These are phyloP conservation scores for Chymomyza procnemis DNA, from an alignment of 2,888 invertebrate species.

Conservation along the genomic window DNA sequence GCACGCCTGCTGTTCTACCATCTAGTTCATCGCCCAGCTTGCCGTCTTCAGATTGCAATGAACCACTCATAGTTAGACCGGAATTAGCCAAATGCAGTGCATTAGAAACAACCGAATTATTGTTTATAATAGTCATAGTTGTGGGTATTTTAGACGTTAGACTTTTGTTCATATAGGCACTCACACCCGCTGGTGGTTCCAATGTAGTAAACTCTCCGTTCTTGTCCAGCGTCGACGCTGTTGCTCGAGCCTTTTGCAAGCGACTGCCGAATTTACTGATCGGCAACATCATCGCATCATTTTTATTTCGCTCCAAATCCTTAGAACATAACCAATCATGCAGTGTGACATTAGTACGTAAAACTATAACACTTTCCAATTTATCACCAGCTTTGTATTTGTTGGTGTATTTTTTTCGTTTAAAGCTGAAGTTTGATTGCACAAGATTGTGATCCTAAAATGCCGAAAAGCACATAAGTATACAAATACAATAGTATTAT, in stretches of 20 bases:
- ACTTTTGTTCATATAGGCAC: conserved; percentile 68
- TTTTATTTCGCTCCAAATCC: conserved; percentile 69
- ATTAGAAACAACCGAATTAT: conserved; percentile 50
- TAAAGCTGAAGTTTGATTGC: conserved; percentile 77
- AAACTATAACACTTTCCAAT: conserved; percentile 76
- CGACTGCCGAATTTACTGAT: conserved; percentile 45
- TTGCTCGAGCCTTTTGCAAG: conserved; percentile 33
- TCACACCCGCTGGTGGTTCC: conserved; percentile 20
- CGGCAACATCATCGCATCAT: conserved; percentile 42
- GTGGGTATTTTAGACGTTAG: conserved; percentile 75
- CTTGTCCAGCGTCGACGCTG: conserved; percentile 14
- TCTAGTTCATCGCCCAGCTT: conserved; percentile 51
- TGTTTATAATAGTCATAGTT: conserved; percentile 77
- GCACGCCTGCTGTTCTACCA: conserved; percentile 5
- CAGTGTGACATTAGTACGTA: conserved; percentile 75
- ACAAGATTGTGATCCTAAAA: conserved; percentile 77
- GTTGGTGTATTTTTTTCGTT: conserved; percentile 75
- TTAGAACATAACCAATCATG: conserved; percentile 74
- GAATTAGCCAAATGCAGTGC: conserved; percentile 60
- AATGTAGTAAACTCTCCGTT: conserved; percentile 13
- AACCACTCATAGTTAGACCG: conserved; percentile 61
- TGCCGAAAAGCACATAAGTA: neutral
- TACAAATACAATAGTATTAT: too few species aligned
- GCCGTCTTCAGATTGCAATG: conserved; percentile 73
- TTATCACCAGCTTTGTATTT: conserved; percentile 73